Evolutionary conservation across 2,113 vertebrate species (phyloP).

Genomic region (Eurypyga helias): DNA sequence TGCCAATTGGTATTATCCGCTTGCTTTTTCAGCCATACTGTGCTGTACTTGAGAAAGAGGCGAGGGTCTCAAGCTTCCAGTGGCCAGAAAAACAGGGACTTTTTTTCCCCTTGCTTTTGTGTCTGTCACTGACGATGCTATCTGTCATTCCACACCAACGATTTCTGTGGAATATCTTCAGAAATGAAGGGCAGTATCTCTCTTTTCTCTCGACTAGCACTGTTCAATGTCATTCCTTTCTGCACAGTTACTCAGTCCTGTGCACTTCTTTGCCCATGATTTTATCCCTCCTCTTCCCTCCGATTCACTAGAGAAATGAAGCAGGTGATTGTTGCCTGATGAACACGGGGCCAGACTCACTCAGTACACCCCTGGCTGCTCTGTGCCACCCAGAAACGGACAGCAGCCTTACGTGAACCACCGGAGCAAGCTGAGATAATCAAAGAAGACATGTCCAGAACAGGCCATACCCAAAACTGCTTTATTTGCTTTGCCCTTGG

Average conservation of each 20-base stretch:
- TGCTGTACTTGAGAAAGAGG: neutral
- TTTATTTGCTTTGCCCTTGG: neutral
- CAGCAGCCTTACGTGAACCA: neutral
- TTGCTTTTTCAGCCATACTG: neutral
- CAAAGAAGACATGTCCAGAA: neutral
- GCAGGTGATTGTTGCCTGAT: neutral
- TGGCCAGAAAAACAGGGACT: neutral
- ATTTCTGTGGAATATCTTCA: neutral
- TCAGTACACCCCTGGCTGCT: fast-evolving
- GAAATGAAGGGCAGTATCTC: neutral
- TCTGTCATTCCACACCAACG: neutral
- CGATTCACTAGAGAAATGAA: neutral
- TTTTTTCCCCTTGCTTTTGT: neutral
- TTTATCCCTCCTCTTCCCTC: neutral
- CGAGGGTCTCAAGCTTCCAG: neutral
- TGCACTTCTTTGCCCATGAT: neutral
- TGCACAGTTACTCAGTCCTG: neutral
- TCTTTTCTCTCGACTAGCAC: neutral
- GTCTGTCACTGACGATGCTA: neutral
- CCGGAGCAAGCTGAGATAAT: neutral
- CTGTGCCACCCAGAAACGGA: neutral
- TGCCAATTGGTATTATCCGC: neutral
- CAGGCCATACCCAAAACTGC: fast-evolving
- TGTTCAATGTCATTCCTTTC: neutral
- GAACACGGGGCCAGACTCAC: fast-evolving